These are phyloP conservation scores for Drosophila villosipedis DNA, from an alignment of 2,888 invertebrate species.

Conservation along the genomic window DNA sequence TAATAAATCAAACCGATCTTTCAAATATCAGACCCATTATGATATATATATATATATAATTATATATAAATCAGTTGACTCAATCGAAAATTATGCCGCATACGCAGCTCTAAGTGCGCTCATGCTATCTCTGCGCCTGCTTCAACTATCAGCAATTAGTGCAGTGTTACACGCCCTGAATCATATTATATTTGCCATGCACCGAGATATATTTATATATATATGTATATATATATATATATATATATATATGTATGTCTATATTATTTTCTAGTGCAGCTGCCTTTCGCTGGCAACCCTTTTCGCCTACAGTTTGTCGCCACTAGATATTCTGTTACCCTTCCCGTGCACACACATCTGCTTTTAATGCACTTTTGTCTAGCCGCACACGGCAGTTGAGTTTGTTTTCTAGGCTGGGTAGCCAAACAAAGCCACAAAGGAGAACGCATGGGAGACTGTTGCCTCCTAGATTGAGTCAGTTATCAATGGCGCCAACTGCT, in stretches of 20 bases:
- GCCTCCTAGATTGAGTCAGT: slow-evolving; percentile 45
- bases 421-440: slow-evolving; percentile 22
- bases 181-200: neutral
- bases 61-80: neutral
- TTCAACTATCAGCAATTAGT: slow-evolving; percentile 24
- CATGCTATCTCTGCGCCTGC: slow-evolving; percentile 1
- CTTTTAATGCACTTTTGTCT: slow-evolving; percentile 65
- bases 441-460: neutral
- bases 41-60: too few relatives aligned
- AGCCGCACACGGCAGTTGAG: slow-evolving; percentile 17
- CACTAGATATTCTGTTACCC: neutral
- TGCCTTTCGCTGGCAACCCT: slow-evolving; percentile 37
- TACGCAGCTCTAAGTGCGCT: neutral
- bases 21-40: neutral
- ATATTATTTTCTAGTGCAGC: slow-evolving; percentile 24
- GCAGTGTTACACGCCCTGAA: slow-evolving; percentile 6
- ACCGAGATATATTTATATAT: neutral
- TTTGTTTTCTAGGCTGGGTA: slow-evolving; percentile 23
- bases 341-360: slow-evolving; percentile 43
- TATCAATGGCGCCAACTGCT: slow-evolving; percentile 55
- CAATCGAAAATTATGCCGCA: neutral
- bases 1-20: neutral
- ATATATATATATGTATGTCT: neutral
- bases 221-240: too few relatives aligned
- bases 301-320: slow-evolving; percentile 7